Base-by-base conservation (phyloP, 2,113 vertebrate species). In the Maccullochella peelii region DNA sequence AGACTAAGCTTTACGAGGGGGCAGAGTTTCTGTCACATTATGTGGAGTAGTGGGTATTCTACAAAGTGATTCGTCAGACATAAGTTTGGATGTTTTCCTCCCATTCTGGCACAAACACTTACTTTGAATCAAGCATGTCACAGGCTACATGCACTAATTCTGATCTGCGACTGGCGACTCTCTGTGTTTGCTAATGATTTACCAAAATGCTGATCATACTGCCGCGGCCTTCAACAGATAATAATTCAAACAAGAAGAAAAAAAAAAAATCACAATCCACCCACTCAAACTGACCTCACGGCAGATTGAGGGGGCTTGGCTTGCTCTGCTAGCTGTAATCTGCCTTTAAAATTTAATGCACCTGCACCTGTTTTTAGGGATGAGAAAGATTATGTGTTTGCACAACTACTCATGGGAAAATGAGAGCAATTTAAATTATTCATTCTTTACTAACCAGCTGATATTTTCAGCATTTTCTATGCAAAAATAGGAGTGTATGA, bases 341-440 rank as follows among this genome's bases (percentile, higher is more conserved):
- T 50, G 70, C 65, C 72, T 79, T 85, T 76, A 90, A 90, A 83
- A 67, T 83, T 58, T 70, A 68, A 85, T 85, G 76, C 0, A 68
- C 30, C 69, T 79, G 86, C 84, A 85, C 78, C 85, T 84, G 86
- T 81, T 81, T 75, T 55, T 30, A 30, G 49, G 27, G 61, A 73
- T 70, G 68, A 73, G 82, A 67, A 52, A 67, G 58, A 85, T 74
- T 55, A 20, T 52, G 52, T 61, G 80, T 90, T 85, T 83, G 75
- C 61, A 79, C 72, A 85, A 42, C 0, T 23, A 58, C 73, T 81
- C 79, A 14, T 69, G 73, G 79, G 73, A 65, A 88, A 85, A 87
- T 40, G n/a, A 68, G 50, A 66, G 50, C 65, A 57, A 75, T 76
- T 66, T 78, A 38, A 82, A 88, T 88, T 65, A 91, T 86, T 83